Base-by-base conservation (phyloP, 1,140 invertebrate species). In the Procambarus clarkii region DNA sequence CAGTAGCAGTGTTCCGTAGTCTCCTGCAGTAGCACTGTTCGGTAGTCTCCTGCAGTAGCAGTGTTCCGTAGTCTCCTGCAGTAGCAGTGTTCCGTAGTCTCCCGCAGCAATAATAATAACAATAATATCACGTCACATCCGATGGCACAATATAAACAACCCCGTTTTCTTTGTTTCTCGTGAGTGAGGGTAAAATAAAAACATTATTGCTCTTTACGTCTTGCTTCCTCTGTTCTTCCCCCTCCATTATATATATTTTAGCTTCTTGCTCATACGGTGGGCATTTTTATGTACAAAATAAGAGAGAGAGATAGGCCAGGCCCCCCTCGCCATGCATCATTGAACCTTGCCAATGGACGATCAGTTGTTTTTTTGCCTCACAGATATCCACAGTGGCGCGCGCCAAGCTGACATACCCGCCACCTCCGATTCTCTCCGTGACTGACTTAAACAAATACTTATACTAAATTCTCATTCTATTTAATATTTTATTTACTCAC, bases 261-360 rank as follows among this genome's bases (percentile, higher is more conserved):
- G 34, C 76, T 71, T 58, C 50, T 78, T 64, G 58, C 77, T 80
- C 86, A 69, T 64, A 69, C 54, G 58, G 77, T 69, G 77, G 58
- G 21, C 76, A 64, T 87, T 69, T 78, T 78, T 78, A 78, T 78
- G 54, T 79, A 78, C 24, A 45, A 85, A 85, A 85, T 85, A 48
- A 46, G 77, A 79, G 77, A 78, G 76, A 48, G 76, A 79, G 77
- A 77, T 86, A 74, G 64, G 84, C 44, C 48, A 13, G 84, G 54
- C 86, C 58, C 58, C 86, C 76, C 58, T 71, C 71, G 84, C 84
- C 71, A 86, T 86, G 84, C 84, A 86, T 76, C 84, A 86, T 86
- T 86, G 84, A 74, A 44, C 71, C 84, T 86, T 86, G 46, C 69
- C 84, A 86, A 86, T 86, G 84, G 84, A 50, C 84, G 84, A 74